Percentiles rank a stretch among this genome's conserved stretches.
phyloP scores from a whole-genome alignment of 2,888 invertebrate species.

The Osmoderma eremita region DNA sequence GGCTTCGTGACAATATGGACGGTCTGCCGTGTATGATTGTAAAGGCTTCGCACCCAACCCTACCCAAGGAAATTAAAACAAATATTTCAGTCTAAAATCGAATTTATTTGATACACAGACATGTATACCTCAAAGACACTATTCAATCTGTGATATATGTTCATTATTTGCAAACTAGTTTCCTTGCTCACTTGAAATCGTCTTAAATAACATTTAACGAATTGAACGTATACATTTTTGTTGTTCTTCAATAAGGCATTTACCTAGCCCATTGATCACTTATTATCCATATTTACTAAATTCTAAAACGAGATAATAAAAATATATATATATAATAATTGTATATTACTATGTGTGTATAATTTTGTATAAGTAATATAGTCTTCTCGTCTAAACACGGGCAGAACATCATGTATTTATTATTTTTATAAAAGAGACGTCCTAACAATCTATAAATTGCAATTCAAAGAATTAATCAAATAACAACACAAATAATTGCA shows the following conservation, averaged over 20 bases:
- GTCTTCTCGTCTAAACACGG: constrained; percentile 25
- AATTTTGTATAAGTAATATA: constrained; percentile 26
- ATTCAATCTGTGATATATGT: constrained; percentile 12
- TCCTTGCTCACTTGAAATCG: background rate
- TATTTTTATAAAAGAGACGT: constrained; percentile 10
- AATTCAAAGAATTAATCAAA: constrained; percentile 19
- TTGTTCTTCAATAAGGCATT: background rate
- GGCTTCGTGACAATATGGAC: too few species aligned
- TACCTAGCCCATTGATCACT: background rate
- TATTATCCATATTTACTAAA: constrained; percentile 16
- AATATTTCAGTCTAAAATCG: constrained; percentile 34
- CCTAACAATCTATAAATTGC: constrained; percentile 24
- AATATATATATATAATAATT: constrained; percentile 36
- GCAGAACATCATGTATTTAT: constrained; percentile 11
- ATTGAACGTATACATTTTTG: constrained; percentile 20
- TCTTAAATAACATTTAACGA: constrained; percentile 18
- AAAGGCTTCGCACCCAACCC: too few species aligned
- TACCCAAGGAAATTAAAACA: background rate
- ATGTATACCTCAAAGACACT: constrained; percentile 31
- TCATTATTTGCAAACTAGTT: background rate
- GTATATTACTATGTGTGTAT: constrained; percentile 27
- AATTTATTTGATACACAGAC: constrained; percentile 29
- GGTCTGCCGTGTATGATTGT: too few species aligned
- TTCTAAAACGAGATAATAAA: constrained; percentile 33
- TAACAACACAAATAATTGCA: constrained; percentile 26